These are phyloP conservation scores for Seira sanloemensis DNA, from an alignment of 2,888 invertebrate genomes.

Conservation along the genomic window DNA sequence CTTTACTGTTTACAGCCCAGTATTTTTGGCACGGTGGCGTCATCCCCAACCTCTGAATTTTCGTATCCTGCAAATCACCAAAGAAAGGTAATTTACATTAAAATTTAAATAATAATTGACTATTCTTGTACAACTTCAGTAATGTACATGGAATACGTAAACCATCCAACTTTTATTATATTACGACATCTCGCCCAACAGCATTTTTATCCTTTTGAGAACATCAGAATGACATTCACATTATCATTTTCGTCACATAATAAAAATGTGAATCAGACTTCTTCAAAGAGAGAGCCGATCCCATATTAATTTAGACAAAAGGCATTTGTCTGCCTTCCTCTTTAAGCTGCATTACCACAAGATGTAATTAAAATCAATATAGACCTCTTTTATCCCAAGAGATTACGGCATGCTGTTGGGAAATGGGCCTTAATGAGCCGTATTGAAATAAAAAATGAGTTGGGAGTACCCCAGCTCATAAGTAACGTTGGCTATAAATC, in stretches of 20 bases:
- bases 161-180: no score
- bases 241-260: no score
- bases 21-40: constrained; percentile 72
- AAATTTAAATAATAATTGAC: not conserved
- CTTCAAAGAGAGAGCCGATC: no score
- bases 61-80: constrained; percentile 67
- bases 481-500: not conserved
- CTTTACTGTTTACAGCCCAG: constrained; percentile 70
- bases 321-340: no score
- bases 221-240: no score
- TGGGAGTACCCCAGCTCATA: no score
- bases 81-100: constrained; percentile 68
- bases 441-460: not conserved
- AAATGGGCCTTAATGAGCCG: constrained; percentile 28
- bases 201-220: no score
- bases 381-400: not conserved
- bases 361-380: constrained; percentile 47
- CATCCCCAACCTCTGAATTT: constrained; percentile 68
- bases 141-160: no score
- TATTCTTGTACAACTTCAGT: not conserved
- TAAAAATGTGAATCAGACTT: no score
- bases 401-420: constrained; percentile 5
- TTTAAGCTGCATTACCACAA: no score
- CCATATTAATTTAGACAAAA: no score
- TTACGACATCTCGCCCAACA: no score